Base-by-base conservation (phyloP, 2,888 invertebrate genomes). In the Cantharis flavilabris region DNA sequence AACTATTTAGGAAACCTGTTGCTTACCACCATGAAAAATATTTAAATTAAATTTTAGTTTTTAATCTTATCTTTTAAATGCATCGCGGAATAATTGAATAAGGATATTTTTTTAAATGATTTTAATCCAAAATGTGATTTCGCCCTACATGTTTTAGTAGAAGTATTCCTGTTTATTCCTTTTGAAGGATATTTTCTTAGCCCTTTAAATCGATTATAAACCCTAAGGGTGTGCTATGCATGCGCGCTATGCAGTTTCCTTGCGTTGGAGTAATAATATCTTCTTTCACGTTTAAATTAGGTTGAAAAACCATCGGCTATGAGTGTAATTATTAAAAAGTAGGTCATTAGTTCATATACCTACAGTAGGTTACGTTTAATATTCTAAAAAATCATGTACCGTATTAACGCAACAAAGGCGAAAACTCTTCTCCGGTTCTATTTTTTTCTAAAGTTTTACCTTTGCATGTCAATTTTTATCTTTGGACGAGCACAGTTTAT, bases 161-260 rank as follows among this genome's bases (percentile, higher is more conserved):
- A 49, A n/a, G 7, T 49, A 1, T 49, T 7, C 7, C n/a, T 49
- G n/a, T 49, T 49, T 49, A n/a, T 49, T 49, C 49, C 13, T n/a
- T 67, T 20, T 16, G 18, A 67, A 67, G 65, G 65, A 20, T 23
- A 67, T 67, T 65, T 73, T 70, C 73, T 30, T 18, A 70, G 69
- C 26, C 69, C 67, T 26, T 76, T 72, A 69, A 72, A 76, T 76
- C 76, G 76, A 76, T 76, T 65, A n/a, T 62, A 30, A 62, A 64
- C 64, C 64, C 63, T 73, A 76, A 76, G 76, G 76, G 76, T 73
- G 76, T 76, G 70, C 72, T 76, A 49, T 76, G 70, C 70, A 76
- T 73, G 73, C 76, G 76, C 76, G 70, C 28, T 76, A 73, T 76
- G 73, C 72, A 76, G 28, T 73, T 76, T 70, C 65, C 14, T 76